These are phyloP conservation scores for Oreochromis tanganicae DNA, from an alignment of 2,113 vertebrate species.

Conservation along the genomic window DNA sequence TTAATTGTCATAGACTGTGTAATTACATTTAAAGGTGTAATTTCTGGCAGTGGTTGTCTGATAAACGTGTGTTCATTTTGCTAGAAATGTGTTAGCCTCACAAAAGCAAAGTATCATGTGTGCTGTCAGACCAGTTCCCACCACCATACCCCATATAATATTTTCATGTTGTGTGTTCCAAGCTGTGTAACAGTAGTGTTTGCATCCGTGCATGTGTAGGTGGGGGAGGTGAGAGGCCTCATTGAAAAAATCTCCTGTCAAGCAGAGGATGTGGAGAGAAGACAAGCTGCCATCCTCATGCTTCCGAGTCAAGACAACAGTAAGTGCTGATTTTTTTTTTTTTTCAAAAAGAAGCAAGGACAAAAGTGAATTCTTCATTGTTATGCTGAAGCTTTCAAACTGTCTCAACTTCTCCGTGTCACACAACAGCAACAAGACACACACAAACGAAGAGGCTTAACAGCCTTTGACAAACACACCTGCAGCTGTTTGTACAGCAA, in stretches of 20 bases:
- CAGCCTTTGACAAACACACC: conserved; percentile 14
- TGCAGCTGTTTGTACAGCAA: neutral
- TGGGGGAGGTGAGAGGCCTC: conserved; percentile 80
- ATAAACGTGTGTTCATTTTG: neutral
- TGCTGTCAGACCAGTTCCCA: neutral
- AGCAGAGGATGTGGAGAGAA: conserved; percentile 83
- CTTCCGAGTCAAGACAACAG: conserved; percentile 83
- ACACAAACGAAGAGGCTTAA: neutral
- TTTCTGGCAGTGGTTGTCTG: neutral
- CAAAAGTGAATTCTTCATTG: neutral
- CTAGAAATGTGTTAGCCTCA: neutral
- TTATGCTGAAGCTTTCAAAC: neutral
- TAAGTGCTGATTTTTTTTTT: conserved; percentile 53
- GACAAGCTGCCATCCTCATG: conserved; percentile 83
- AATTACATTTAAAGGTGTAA: neutral
- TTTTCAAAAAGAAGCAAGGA: neutral
- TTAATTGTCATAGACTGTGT: neutral
- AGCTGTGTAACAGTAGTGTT: neutral
- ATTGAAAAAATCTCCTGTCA: conserved; percentile 79
- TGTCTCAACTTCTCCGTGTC: neutral
- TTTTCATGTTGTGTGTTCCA: neutral
- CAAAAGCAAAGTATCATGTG: neutral
- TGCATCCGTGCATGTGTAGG: conserved; percentile 54
- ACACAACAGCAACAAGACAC: neutral
- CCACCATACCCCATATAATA: neutral